These are phyloP conservation scores for Salvelinus fontinalis DNA, from an alignment of 2,113 vertebrate species.

Conservation along the genomic window DNA sequence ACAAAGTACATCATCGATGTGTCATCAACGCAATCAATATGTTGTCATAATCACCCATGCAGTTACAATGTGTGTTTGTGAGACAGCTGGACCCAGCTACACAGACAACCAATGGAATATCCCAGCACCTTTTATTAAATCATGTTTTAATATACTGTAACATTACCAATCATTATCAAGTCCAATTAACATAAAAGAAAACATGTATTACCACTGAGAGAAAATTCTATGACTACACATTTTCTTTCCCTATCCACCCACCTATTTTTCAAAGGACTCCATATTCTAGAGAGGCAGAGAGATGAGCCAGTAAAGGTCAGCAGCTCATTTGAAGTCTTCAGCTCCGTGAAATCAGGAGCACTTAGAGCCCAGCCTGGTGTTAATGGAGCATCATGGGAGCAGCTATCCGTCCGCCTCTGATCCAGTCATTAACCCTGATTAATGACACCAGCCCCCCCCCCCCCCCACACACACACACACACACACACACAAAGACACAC, in stretches of 20 bases:
- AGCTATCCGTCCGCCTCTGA: not conserved
- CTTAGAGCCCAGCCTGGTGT: slow-evolving; percentile 1
- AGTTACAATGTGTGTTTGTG: no score
- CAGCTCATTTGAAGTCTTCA: not conserved
- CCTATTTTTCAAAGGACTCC: not conserved
- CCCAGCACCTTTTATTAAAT: no score
- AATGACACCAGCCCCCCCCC: not conserved
- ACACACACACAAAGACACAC: not conserved
- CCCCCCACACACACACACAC: not conserved
- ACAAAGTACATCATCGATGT: not conserved
- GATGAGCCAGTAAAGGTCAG: slow-evolving; percentile 10
- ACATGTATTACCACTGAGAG: not conserved
- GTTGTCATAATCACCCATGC: not conserved
- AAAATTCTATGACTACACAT: not conserved
- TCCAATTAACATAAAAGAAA: no score
- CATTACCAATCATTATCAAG: no score
- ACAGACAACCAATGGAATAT: no score
- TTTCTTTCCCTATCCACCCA: not conserved
- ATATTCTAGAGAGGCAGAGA: not conserved
- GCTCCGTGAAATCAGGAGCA: slow-evolving; percentile 5
- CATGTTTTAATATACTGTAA: no score
- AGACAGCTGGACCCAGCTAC: no score
- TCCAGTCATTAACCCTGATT: slow-evolving; percentile 19
- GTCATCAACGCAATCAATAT: not conserved
- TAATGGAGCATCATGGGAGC: slow-evolving; percentile 10